Evolutionary conservation across 2,113 vertebrate species (phyloP), one percentile per base, ranked within the genome.

Genomic region (Aspiorhynchus laticeps): DNA sequence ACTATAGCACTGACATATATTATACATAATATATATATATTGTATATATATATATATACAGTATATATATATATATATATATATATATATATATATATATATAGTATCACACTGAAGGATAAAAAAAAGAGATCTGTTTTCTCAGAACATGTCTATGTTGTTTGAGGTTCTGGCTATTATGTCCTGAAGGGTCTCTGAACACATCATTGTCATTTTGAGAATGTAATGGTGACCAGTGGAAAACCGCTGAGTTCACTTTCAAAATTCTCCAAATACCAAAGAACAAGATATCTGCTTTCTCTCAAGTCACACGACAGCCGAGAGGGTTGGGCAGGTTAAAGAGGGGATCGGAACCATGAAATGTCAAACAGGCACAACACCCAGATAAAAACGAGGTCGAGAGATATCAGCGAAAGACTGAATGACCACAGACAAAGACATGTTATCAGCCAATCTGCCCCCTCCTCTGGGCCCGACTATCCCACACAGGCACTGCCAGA

Each of bases 401-500:
- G 69, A 84, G 83, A 84, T 84, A 84, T 56, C 67, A 84, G 33
- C 24, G 11, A 38, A 84, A 84, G 31, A 73, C 31, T 75, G 67
- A 84, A 74, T 75, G 83, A 84, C 67, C 83, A 84, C 83, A 84
- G 83, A 84, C 83, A 84, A 73, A 74, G 83, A 24, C 67, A 5
- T 36, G 67, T 26, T 84, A 84, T 84, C 83, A 59, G 83, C 48
- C 65, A 9, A 71, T 71, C 81, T 83, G 63, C 65, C 43, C 61
- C 26, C 41, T 71, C 63, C 65, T 71, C 81, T 83, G 81, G 81
- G 28, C 80, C 10, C n/a, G 4, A 48, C 15, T 67, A 28, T 46
- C 28, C 61, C 61, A 82, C 61, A 69, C 26, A 69, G 61, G 33
- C 61, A 24, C 63, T 48, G 14, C 19, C 56, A 81, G 79, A 65